Evolutionary conservation across 2,797 vertebrate species (phyloP).

Genomic region (Caiman crocodilus): DNA sequence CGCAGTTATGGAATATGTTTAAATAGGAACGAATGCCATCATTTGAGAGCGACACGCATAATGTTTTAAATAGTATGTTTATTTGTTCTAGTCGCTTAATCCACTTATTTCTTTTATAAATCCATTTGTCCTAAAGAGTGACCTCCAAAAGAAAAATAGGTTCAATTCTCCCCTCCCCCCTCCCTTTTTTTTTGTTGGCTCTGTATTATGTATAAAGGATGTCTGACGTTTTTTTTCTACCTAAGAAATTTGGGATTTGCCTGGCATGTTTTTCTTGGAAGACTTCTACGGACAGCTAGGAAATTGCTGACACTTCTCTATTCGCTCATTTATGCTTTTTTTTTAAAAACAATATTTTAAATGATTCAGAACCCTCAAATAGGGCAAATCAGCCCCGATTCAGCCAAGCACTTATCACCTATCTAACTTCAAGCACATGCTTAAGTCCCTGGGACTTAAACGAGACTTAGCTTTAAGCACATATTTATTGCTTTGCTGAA

Average conservation of each 20-base stretch:
- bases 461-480: constrained; percentile 18
- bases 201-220: neutral
- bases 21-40: neutral
- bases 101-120: neutral
- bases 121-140: neutral
- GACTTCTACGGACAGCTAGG: constrained; percentile 32
- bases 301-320: constrained; percentile 46
- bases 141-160: neutral
- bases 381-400: neutral
- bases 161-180: neutral
- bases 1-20: neutral
- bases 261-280: neutral
- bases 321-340: neutral
- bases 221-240: neutral
- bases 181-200: neutral
- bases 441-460: neutral
- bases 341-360: constrained; percentile 13
- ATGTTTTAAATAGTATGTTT: neutral
- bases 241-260: neutral
- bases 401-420: neutral
- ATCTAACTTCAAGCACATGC: fast-evolving
- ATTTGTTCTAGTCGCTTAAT: neutral
- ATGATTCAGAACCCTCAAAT: neutral
- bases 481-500: neutral
- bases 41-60: neutral